These are phyloP conservation scores for Bilobella aurantiaca DNA, from an alignment of 1,140 invertebrate species.

Conservation along the genomic window DNA sequence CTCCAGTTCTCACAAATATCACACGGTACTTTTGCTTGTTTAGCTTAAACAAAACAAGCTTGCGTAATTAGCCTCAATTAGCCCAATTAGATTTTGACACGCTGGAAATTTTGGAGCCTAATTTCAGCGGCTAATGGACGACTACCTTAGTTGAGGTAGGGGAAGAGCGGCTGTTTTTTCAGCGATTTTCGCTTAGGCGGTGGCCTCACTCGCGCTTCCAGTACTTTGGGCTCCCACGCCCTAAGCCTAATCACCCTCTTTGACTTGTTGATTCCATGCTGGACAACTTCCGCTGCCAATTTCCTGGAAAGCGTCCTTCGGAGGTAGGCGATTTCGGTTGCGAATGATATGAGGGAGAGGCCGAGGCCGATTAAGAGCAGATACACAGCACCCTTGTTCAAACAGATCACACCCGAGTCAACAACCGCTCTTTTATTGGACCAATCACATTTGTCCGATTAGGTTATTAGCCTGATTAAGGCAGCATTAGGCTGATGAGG, in stretches of 20 bases:
- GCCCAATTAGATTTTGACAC: too few species aligned
- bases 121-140: too few species aligned
- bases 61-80: too few species aligned
- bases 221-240: neutral
- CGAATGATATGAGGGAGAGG: conserved; percentile 18
- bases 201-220: neutral
- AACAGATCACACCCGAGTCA: conserved; percentile 1
- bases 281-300: neutral
- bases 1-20: too few species aligned
- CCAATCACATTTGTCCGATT: too few species aligned
- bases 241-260: neutral
- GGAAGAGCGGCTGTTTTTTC: conserved; percentile 15
- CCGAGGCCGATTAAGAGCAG: conserved; percentile 24
- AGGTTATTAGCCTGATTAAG: too few species aligned
- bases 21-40: too few species aligned
- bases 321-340: conserved; percentile 10
- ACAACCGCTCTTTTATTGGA: too few species aligned
- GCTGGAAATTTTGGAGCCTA: too few species aligned
- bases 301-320: neutral
- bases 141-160: conserved; percentile 14
- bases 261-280: conserved; percentile 19
- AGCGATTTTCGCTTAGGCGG: neutral
- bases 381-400: conserved; percentile 26
- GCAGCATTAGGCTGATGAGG: too few species aligned
- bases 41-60: too few species aligned